Evolutionary conservation across 2,113 vertebrate genomes (phyloP).

Genomic region (Sminthopsis crassicaudata): DNA sequence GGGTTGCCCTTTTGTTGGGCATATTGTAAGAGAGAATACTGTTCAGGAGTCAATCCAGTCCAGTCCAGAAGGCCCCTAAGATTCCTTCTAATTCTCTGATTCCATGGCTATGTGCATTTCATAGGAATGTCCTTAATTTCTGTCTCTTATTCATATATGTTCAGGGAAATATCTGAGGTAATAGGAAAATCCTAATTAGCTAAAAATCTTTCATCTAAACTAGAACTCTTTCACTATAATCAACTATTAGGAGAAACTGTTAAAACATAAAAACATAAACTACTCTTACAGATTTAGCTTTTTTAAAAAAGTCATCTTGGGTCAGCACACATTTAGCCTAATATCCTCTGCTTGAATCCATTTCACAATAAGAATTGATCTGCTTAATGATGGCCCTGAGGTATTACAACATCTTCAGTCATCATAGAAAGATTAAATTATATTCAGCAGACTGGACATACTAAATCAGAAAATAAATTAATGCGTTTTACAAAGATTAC

Average conservation of each 20-base stretch:
- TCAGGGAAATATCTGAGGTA: background rate
- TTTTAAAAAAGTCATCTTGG: background rate
- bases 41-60: background rate
- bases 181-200: background rate
- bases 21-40: background rate
- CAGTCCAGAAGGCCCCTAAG: background rate
- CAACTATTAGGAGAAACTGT: background rate
- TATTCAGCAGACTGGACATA: background rate
- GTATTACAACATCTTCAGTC: background rate
- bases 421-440: constrained; percentile 1
- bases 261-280: background rate
- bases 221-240: background rate
- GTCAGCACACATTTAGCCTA: background rate
- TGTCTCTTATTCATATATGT: background rate
- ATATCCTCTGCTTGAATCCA: background rate
- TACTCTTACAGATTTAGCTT: background rate
- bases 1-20: background rate
- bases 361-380: constrained; percentile 1
- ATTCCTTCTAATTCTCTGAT: background rate
- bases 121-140: background rate
- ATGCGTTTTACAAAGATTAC: background rate
- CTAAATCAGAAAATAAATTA: constrained; percentile 1
- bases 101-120: background rate
- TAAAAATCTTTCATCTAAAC: background rate
- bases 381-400: background rate